These are phyloP conservation scores for Dione vanillae DNA, from an alignment of 2,888 invertebrate species.

Conservation along the genomic window DNA sequence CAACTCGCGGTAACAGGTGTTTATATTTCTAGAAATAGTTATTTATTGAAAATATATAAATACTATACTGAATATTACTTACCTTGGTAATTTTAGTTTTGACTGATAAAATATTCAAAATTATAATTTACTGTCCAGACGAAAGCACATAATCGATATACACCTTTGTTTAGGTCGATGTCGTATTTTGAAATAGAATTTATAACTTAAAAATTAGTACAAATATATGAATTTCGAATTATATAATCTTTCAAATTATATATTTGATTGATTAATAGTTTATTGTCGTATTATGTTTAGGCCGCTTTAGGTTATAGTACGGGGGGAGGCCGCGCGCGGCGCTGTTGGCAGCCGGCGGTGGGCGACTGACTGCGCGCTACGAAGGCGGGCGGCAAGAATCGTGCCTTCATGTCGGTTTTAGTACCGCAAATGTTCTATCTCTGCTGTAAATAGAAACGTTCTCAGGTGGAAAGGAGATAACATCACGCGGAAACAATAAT, in stretches of 20 bases:
- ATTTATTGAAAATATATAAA: conserved; percentile 9
- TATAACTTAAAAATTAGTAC: conserved; percentile 50
- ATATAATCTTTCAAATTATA: conserved; percentile 4
- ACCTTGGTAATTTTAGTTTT: conserved; percentile 10
- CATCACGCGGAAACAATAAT: conserved; percentile 16
- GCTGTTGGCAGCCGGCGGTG: conserved; percentile 68
- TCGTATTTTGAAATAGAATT: conserved; percentile 45
- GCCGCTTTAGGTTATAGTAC: conserved; percentile 72
- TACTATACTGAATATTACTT: conserved; percentile 9
- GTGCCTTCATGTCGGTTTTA: conserved; percentile 35
- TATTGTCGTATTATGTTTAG: conserved; percentile 50
- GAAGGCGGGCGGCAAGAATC: conserved; percentile 64
- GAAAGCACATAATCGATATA: conserved; percentile 70
- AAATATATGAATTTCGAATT: conserved; percentile 15
- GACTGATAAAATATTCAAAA: conserved; percentile 24
- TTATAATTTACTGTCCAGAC: conserved; percentile 51
- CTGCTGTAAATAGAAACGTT: conserved; percentile 40
- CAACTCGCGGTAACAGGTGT: conserved; percentile 37
- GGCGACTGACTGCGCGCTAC: conserved; percentile 67
- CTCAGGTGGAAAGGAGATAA: conserved; percentile 43
- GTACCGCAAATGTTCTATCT: conserved; percentile 51
- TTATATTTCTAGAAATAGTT: neutral
- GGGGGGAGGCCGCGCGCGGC: conserved; percentile 66
- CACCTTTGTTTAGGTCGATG: conserved; percentile 71
- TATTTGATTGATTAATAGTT: conserved; percentile 19